phyloP scores from a whole-genome alignment of 2,113 vertebrate species.

The Poicephalus meyeri region DNA sequence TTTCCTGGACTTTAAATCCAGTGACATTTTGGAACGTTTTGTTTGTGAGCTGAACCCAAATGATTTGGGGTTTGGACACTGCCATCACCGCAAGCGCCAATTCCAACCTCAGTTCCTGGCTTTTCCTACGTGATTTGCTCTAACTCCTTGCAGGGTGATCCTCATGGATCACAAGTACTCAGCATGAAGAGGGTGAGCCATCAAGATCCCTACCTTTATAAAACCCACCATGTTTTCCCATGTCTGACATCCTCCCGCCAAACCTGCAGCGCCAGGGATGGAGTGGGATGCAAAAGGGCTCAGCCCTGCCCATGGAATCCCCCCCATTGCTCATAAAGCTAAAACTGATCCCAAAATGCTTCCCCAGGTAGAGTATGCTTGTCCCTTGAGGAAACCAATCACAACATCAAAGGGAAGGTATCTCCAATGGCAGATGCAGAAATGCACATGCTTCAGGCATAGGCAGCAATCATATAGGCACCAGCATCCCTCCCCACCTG shows the following conservation, averaged over 20 bases:
- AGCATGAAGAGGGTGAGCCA: neutral
- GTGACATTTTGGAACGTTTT: constrained; percentile 39
- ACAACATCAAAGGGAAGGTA: constrained; percentile 70
- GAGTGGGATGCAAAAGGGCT: neutral
- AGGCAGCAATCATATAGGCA: neutral
- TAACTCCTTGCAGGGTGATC: neutral
- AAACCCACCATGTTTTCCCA: neutral
- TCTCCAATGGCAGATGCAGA: constrained; percentile 55
- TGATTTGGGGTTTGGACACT: no score
- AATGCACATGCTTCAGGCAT: fast-evolving
- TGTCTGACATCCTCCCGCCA: neutral
- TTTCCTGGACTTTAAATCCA: neutral
- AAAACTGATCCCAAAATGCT: constrained; percentile 70
- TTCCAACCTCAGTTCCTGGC: neutral
- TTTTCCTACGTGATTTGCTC: neutral
- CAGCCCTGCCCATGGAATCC: neutral
- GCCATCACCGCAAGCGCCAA: neutral
- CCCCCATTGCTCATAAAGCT: neutral
- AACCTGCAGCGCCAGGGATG: fast-evolving
- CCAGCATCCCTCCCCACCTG: neutral
- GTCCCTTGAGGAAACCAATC: constrained; percentile 63
- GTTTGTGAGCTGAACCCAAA: neutral
- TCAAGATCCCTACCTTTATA: neutral
- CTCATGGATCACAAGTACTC: fast-evolving
- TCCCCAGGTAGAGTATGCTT: constrained; percentile 53